Percentiles rank a stretch among this genome's conserved stretches.
phyloP scores from a whole-genome alignment of 2,888 invertebrate genomes.

The Cybosia mesomella region DNA sequence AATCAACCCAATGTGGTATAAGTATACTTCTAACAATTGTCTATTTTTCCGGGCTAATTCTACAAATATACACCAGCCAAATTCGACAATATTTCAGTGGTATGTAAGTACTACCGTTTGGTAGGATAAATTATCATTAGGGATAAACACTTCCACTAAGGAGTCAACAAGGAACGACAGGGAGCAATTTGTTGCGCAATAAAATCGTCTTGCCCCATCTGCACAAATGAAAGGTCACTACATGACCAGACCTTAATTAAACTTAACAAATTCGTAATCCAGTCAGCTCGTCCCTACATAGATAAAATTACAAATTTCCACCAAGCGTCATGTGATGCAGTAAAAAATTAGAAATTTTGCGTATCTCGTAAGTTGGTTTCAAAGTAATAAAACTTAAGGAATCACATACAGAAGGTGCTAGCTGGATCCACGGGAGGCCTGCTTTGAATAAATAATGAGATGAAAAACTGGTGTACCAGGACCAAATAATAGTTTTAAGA shows the following conservation, averaged over 20 bases:
- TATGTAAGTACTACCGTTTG: slow-evolving; percentile 37
- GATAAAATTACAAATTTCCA: slow-evolving; percentile 54
- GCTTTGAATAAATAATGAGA: slow-evolving; percentile 47
- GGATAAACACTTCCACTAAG: slow-evolving; percentile 56
- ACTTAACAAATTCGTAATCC: slow-evolving; percentile 74
- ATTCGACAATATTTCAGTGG: slow-evolving; percentile 16
- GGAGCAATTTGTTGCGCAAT: slow-evolving; percentile 79
- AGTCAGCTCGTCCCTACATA: slow-evolving; percentile 52
- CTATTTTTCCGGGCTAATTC: not conserved
- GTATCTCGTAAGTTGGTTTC: slow-evolving; percentile 49
- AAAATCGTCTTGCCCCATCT: slow-evolving; percentile 77
- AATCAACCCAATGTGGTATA: not conserved
- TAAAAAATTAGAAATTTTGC: slow-evolving; percentile 47
- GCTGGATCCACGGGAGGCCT: slow-evolving; percentile 34
- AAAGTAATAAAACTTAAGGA: slow-evolving; percentile 38
- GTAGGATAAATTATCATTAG: slow-evolving; percentile 51
- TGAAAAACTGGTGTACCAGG: slow-evolving; percentile 30
- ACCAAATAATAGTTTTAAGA: slow-evolving; percentile 38
- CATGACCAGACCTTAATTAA: slow-evolving; percentile 80
- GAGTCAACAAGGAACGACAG: slow-evolving; percentile 65
- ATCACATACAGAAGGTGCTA: slow-evolving; percentile 29
- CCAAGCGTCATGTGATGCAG: slow-evolving; percentile 33
- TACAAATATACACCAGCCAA: slow-evolving; percentile 9
- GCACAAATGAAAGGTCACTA: slow-evolving; percentile 81
- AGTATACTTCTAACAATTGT: not conserved